Conservation (phyloP, 2,888 invertebrate genomes). For the Athalia rosae region DNA sequence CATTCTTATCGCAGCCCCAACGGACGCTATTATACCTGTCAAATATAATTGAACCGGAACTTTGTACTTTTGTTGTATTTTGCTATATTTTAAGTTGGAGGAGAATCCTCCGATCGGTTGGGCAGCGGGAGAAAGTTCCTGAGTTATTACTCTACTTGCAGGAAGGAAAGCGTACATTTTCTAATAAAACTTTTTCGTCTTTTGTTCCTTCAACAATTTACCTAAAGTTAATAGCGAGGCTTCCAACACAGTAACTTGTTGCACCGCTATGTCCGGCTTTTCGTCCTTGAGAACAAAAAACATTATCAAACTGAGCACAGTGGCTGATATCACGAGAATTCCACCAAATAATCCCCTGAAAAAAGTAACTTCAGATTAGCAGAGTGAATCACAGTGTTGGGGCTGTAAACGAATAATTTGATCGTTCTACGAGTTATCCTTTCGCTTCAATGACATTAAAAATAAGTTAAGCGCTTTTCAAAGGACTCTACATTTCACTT, state of each 20-base stretch:
- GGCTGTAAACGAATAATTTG: conserved; percentile 62
- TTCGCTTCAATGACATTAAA: background rate
- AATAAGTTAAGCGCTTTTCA: background rate
- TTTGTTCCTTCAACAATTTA: conserved; percentile 44
- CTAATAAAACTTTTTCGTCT: background rate
- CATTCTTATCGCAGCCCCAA: conserved; percentile 29
- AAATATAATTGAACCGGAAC: background rate
- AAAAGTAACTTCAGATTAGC: conserved; percentile 53
- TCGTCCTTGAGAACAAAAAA: conserved; percentile 88
- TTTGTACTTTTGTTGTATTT: background rate
- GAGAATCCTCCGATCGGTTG: background rate
- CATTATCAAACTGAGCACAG: conserved; percentile 90
- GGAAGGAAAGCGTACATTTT: background rate
- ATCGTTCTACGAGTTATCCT: conserved; percentile 68
- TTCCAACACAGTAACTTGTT: conserved; percentile 68
- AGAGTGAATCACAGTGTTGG: no score
- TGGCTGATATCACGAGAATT: conserved; percentile 86
- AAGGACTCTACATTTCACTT: conserved; percentile 8
- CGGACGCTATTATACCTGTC: conserved; percentile 33
- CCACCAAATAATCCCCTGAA: conserved; percentile 82
- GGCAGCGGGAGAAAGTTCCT: background rate
- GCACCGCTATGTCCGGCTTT: conserved; percentile 66
- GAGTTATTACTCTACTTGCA: background rate
- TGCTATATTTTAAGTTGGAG: background rate
- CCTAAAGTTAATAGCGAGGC: conserved; percentile 65